Evolutionary conservation across 2,797 vertebrate species (phyloP).

Genomic region (Microchirus variegatus): DNA sequence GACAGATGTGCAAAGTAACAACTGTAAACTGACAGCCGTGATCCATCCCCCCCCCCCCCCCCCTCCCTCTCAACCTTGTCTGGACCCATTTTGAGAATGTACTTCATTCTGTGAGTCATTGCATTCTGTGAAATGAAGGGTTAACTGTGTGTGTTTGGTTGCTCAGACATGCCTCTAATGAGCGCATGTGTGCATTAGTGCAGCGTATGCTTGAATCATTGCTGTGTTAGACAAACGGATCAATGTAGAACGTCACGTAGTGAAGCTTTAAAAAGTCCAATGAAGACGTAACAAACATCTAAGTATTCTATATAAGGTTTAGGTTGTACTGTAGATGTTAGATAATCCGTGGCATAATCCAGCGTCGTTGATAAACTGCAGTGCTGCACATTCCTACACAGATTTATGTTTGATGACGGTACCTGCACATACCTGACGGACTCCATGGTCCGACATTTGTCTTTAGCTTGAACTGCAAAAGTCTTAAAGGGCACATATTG

Average conservation of each 20-base stretch:
- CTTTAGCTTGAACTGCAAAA: no score
- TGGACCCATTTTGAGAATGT: background rate
- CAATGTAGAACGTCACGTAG: no score
- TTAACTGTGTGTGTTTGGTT: background rate
- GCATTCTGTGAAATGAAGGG: background rate
- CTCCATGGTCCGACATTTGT: no score
- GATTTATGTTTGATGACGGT: background rate
- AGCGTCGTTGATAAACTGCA: background rate
- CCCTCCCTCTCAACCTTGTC: conserved; percentile 5
- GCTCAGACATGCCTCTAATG: background rate
- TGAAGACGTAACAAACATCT: no score
- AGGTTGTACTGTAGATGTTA: no score
- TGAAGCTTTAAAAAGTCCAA: no score
- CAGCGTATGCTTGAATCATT: background rate
- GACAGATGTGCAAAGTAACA: conserved; percentile 27
- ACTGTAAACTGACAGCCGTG: conserved; percentile 31
- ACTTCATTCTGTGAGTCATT: background rate
- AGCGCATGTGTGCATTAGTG: background rate
- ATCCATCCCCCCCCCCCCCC: no score
- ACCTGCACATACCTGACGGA: background rate
- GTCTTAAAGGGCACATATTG: no score
- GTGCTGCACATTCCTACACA: background rate
- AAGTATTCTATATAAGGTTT: no score
- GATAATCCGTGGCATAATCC: background rate
- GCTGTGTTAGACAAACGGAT: no score